Base-by-base conservation (phyloP, 2,113 vertebrate species). In the Dipodomys stephensi region DNA sequence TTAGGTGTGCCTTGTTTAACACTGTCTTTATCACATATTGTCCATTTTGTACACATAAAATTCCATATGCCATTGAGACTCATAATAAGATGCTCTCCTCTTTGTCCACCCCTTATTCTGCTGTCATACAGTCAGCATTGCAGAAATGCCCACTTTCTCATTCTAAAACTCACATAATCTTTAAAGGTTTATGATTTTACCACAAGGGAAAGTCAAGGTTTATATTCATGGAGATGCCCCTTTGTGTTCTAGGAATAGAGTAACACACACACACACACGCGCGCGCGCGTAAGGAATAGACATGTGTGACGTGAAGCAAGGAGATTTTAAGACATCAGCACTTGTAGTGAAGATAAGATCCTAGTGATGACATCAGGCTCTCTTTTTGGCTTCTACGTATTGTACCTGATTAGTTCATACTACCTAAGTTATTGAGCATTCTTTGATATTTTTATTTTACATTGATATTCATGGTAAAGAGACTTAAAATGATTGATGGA, bases 401-500 rank as follows among this genome's bases (percentile, higher is more conserved):
- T 68, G 32, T 6, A 35, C 7, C 13, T 28, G 16, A 74, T 5
- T 28, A 30, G 11, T 22, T 72, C 60, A 22, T 30, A 20, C 0
- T 91, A 28, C 65, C 72, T 67, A 2, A 62, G 39, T 4, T 39
- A 67, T 0, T 87, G 19, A 25, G 22, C 13, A 28, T 62, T 23
- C 65, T 39, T 87, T 35, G 30, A 69, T 57, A 73, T 18, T 65
- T 90, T 71, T 87, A 64, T 81, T 92, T 83, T 78, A 53, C 39
- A 76, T 53, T 95, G 35, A 10, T 13, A 95, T 89, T 65, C 18
- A 86, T 71, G 87, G 83, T n/a, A 78, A 88, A 97, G 69, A 87
- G 7, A 25, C 0, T 60, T 82, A 69, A 6, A 25, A 4, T 83
- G 83, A 91, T 57, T 67, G 23, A 18, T 85, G 83, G 91, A 64